phyloP scores from a whole-genome alignment of 2,888 invertebrate genomes.

The Drosophila koepferae region DNA sequence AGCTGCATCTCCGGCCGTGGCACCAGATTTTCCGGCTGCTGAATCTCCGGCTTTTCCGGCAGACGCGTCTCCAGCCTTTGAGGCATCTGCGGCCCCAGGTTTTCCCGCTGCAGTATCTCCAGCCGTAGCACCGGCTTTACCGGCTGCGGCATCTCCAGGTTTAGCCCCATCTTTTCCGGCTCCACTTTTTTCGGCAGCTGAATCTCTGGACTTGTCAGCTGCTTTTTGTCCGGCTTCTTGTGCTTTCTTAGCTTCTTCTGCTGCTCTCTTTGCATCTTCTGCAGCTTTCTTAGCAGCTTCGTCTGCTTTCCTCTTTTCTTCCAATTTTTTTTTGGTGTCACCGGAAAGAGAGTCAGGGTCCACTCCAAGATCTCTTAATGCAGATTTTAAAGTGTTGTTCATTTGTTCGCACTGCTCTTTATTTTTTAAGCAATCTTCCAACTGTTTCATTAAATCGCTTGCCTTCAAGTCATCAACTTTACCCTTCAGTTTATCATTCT shows the following conservation, averaged over 20 bases:
- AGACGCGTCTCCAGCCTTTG: not conserved
- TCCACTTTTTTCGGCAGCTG: not conserved
- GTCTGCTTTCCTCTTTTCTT: conserved; percentile 20
- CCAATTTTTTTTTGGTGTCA: conserved; percentile 2
- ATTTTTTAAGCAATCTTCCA: conserved; percentile 63
- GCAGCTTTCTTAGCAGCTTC: conserved; percentile 6
- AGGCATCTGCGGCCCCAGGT: not conserved
- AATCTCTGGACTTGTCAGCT: not conserved
- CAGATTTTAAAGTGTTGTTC: conserved; percentile 46
- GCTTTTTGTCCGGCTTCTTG: not conserved
- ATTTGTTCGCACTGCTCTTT: conserved; percentile 54
- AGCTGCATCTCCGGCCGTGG: not conserved
- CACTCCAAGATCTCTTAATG: conserved; percentile 52
- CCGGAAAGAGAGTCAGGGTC: conserved; percentile 40
- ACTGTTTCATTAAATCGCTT: conserved; percentile 61
- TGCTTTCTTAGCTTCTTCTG: conserved; percentile 3
- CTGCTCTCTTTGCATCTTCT: conserved; percentile 15
- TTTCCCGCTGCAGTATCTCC: not conserved
- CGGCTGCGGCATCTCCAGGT: not conserved
- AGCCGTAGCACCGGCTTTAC: not conserved
- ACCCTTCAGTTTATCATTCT: conserved; percentile 68
- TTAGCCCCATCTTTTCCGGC: conserved; percentile 2
- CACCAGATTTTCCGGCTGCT: not conserved
- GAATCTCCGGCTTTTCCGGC: not conserved
- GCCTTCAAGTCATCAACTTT: conserved; percentile 63